Evolutionary conservation across 1,140 invertebrate genomes (phyloP).

Genomic region (Drosophila ambigua): DNA sequence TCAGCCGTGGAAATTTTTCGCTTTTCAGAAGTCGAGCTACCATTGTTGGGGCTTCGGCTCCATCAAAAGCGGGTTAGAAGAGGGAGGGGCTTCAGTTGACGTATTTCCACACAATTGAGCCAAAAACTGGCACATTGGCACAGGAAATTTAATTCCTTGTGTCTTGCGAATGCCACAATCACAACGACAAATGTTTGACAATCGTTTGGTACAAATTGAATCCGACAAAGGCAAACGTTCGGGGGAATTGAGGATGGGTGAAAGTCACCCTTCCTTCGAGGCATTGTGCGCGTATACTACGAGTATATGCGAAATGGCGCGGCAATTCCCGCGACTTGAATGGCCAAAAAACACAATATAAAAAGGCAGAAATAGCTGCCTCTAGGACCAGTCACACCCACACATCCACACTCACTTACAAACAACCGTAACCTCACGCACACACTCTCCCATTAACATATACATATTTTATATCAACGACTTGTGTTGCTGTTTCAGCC

Average conservation of each 20-base stretch:
- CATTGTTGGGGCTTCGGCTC: conserved; percentile 46
- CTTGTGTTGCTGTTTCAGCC: conserved; percentile 64
- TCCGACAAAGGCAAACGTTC: conserved; percentile 42
- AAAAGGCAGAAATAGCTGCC: conserved; percentile 22
- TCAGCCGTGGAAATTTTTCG: conserved; percentile 32
- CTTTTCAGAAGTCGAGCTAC: conserved; percentile 31
- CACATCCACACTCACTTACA: conserved; percentile 3
- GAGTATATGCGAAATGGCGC: conserved; percentile 50
- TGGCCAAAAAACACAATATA: conserved; percentile 43
- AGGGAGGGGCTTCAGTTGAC: conserved; percentile 44
- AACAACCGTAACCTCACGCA: conserved; percentile 20
- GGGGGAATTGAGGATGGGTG: conserved; percentile 13
- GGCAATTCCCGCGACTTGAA: conserved; percentile 45
- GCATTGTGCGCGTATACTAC: conserved; percentile 16
- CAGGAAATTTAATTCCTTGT: conserved; percentile 66
- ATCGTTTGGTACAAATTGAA: conserved; percentile 64
- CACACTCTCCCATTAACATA: conserved; percentile 8
- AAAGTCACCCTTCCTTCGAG: conserved; percentile 38
- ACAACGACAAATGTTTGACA: conserved; percentile 52
- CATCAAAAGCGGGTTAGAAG: conserved; percentile 10
- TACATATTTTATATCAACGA: conserved; percentile 63
- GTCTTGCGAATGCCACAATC: conserved; percentile 44
- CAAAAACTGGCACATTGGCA: conserved; percentile 57
- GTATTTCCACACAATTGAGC: conserved; percentile 69
- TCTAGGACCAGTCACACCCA: conserved; percentile 48